phyloP scores from a whole-genome alignment of 2,888 invertebrate genomes.

The Euclidia mi region DNA sequence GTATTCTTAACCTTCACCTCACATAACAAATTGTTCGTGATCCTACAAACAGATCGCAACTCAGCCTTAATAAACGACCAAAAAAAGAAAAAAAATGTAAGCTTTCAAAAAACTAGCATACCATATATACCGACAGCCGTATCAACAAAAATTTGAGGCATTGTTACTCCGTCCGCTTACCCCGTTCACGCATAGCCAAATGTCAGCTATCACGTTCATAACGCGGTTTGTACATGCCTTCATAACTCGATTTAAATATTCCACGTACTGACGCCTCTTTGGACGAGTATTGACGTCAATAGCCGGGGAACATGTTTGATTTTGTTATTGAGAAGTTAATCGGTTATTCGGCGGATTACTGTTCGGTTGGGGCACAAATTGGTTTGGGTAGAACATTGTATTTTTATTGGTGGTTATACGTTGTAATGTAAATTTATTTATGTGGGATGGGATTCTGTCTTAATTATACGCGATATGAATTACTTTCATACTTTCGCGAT shows the following conservation, averaged over 20 bases:
- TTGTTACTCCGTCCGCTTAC: conserved; percentile 38
- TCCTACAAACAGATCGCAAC: too few relatives aligned
- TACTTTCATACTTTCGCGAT: too few relatives aligned
- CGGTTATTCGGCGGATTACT: conserved; percentile 43
- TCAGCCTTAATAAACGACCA: neutral
- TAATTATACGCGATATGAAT: too few relatives aligned
- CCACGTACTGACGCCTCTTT: conserved; percentile 51
- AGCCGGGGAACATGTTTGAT: conserved; percentile 35
- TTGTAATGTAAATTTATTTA: too few relatives aligned
- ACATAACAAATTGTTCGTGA: too few relatives aligned
- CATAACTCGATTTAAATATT: conserved; percentile 52
- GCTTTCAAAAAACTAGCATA: neutral
- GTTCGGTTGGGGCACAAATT: conserved; percentile 1
- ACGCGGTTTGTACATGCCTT: conserved; percentile 37
- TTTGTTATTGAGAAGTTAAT: conserved; percentile 53
- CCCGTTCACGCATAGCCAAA: conserved; percentile 48
- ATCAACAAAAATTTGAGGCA: conserved; percentile 5
- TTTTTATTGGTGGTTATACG: too few relatives aligned
- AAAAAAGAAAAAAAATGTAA: neutral
- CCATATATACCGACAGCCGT: conserved; percentile 3
- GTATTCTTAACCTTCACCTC: too few relatives aligned
- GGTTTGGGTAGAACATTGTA: too few relatives aligned
- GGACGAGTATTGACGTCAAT: conserved; percentile 43
- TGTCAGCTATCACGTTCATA: conserved; percentile 47
- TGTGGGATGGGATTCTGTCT: too few relatives aligned